Conservation (phyloP, 2,113 vertebrate genomes). For the Eublepharis macularius region DNA sequence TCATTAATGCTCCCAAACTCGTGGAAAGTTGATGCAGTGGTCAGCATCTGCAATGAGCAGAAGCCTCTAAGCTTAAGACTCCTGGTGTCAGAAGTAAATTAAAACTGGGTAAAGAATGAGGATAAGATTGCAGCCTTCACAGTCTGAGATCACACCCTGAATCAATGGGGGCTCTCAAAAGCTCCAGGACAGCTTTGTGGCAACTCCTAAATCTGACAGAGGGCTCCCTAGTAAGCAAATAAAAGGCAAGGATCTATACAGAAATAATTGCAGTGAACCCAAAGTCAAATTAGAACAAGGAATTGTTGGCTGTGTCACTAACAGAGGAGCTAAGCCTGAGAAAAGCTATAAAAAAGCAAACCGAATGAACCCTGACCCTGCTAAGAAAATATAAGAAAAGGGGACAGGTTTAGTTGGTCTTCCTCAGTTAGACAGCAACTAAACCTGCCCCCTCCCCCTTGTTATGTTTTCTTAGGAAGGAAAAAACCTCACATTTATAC, state of each 20-base stretch:
- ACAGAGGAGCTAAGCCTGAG: conserved; percentile 23
- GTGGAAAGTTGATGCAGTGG: not conserved
- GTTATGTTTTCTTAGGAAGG: not conserved
- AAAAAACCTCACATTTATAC: not conserved
- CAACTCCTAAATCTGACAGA: conserved; percentile 58
- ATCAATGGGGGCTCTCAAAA: conserved; percentile 56
- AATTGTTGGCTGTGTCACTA: conserved; percentile 23
- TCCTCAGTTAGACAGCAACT: not conserved
- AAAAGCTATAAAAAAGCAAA: conserved; percentile 53
- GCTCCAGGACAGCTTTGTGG: conserved; percentile 55
- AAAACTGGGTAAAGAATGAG: conserved; percentile 64
- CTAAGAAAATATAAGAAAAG: not conserved
- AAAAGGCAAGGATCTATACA: conserved; percentile 58
- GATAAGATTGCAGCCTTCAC: conserved; percentile 37
- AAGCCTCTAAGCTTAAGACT: conserved; percentile 39
- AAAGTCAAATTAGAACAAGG: conserved; percentile 35
- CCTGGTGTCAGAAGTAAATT: conserved; percentile 62
- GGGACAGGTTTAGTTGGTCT: not conserved
- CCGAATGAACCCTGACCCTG: conserved; percentile 1
- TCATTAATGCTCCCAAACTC: not conserved
- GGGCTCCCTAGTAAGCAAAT: conserved; percentile 44
- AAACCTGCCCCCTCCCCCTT: not conserved
- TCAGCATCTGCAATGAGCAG: conserved; percentile 40
- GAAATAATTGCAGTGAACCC: conserved; percentile 39
- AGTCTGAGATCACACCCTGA: conserved; percentile 34